Evolutionary conservation across 2,888 invertebrate genomes (phyloP).

Genomic region (Chrysodeixis includens): DNA sequence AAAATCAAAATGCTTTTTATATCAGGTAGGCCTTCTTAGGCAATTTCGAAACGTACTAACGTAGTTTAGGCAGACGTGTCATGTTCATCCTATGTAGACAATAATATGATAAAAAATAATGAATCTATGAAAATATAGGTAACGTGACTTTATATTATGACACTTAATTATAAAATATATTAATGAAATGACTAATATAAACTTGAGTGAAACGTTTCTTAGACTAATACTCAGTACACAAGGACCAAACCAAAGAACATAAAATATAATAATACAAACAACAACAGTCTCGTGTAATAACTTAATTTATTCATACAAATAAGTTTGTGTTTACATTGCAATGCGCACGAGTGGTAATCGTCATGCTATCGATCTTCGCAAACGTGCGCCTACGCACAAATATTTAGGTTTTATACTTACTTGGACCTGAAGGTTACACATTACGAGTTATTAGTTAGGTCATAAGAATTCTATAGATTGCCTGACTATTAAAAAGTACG

Average conservation of each 20-base stretch:
- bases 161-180: too few relatives aligned
- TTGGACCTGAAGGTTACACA: constrained; percentile 34
- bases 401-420: constrained; percentile 30
- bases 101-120: too few relatives aligned
- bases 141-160: too few relatives aligned
- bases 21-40: too few relatives aligned
- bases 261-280: constrained; percentile 22
- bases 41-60: too few relatives aligned
- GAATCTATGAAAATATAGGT: too few relatives aligned
- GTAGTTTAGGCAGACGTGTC: too few relatives aligned
- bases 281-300: not conserved
- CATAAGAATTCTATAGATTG: constrained; percentile 10
- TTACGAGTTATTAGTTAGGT: constrained; percentile 37
- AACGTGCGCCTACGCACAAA: constrained; percentile 50
- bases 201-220: too few relatives aligned
- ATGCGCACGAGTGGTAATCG: constrained; percentile 43
- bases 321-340: constrained; percentile 15
- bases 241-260: constrained; percentile 8
- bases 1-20: too few relatives aligned
- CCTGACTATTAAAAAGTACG: not conserved
- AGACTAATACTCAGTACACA: constrained; percentile 11
- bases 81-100: too few relatives aligned
- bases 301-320: too few relatives aligned
- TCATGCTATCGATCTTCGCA: constrained; percentile 50
- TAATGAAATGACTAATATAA: too few relatives aligned